Conservation (phyloP, 1,140 invertebrate genomes). For the Pinna nobilis region DNA sequence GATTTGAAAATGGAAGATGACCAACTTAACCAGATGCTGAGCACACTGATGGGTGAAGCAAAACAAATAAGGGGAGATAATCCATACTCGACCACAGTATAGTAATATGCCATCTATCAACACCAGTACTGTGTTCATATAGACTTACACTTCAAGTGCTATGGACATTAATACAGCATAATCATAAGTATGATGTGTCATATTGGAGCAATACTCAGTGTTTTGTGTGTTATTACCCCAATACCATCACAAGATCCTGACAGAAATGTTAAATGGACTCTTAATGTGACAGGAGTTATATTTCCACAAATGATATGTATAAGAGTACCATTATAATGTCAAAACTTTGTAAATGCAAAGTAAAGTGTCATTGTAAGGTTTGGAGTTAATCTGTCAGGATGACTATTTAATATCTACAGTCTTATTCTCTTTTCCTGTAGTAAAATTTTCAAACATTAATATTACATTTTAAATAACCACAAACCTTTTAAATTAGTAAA, state of each 20-base stretch:
- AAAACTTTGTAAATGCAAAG: too few relatives aligned
- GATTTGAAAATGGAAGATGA: conserved; percentile 64
- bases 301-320: too few relatives aligned
- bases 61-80: conserved; percentile 66
- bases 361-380: too few relatives aligned
- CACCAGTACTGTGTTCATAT: not conserved
- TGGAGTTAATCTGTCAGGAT: too few relatives aligned
- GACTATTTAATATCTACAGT: too few relatives aligned
- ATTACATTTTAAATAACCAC: too few relatives aligned
- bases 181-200: not conserved
- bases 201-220: not conserved
- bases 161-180: not conserved
- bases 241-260: not conserved
- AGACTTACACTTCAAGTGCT: not conserved
- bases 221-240: not conserved
- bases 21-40: conserved; percentile 67
- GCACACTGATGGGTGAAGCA: conserved; percentile 68
- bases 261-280: not conserved
- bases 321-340: too few relatives aligned
- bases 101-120: not conserved
- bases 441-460: too few relatives aligned
- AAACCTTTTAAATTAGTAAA: too few relatives aligned
- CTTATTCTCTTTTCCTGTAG: too few relatives aligned
- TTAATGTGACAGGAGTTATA: too few relatives aligned
- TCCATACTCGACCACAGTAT: conserved; percentile 35